Evolutionary conservation across 2,888 invertebrate species (phyloP), one percentile per base, ranked within the genome.

Genomic region (Tiliacea citrago): DNA sequence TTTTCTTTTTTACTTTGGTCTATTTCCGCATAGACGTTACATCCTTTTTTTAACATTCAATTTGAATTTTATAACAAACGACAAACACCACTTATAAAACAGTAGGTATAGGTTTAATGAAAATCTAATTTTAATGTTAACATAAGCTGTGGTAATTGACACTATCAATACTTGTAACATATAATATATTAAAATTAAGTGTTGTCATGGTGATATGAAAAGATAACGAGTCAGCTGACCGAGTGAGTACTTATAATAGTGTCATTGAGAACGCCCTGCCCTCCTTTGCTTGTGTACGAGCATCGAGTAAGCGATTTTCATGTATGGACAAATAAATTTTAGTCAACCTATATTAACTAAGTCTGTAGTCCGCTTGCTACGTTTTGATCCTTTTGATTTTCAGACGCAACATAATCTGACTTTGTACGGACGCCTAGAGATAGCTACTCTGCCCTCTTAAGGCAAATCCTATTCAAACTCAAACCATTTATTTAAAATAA

Each of bases 251-350:
- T 73, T 81, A 87, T 83, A 91, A 91, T 88, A 92, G 91, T 94
- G 95, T 94, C 95, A 95, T 94, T 95, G 95, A 91, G 89, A 95
- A 91, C 91, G 92, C 92, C 94, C 92, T 95, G 95, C 91, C 93
- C 94, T 92, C 89, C 88, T 93, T 93, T 86, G 84, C 78, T 75
- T 83, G 88, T 84, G 86, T 86, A 88, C 85, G 86, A 90, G 78
- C 82, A 80, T 82, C 81, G 85, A 88, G 86, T 84, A 79, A 82
- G 86, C 90, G 91, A 92, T 95, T 95, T 95, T 94, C 93, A 93
- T 92, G 90, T 93, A 91, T 89, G 88, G 88, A 92, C 90, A 92
- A 91, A 95, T 95, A 94, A 91, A 94, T 93, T 93, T 94, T 89
- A 93, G 90, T 90, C 92, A 88, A 87, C 89, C 87, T 89, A 88